Conservation (phyloP, 2,113 vertebrate genomes). For the Antechinus flavipes region DNA sequence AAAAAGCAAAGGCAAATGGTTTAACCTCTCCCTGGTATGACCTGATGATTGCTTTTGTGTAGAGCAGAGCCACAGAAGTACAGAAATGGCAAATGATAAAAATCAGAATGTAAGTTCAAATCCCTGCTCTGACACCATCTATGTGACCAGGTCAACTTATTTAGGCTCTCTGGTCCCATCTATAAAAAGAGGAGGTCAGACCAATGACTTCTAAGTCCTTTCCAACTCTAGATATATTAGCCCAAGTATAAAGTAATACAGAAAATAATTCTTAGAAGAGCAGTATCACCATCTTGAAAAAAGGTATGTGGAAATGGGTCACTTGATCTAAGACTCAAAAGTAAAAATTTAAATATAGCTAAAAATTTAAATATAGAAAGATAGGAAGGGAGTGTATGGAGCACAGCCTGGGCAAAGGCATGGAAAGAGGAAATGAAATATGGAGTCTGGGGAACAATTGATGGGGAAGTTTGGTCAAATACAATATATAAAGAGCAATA, state of each 20-base stretch:
- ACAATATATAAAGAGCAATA: background rate
- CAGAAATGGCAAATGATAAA: background rate
- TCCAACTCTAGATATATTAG: background rate
- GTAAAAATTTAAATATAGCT: background rate
- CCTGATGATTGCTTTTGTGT: background rate
- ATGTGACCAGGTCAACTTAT: background rate
- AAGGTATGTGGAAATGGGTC: background rate
- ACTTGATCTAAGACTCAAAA: background rate
- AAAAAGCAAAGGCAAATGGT: background rate
- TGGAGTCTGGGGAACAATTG: background rate
- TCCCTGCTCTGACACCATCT: background rate
- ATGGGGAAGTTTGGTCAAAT: background rate
- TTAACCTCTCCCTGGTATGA: background rate
- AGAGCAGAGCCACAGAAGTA: background rate
- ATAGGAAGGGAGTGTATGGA: background rate
- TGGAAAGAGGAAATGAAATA: background rate
- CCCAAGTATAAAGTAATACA: background rate
- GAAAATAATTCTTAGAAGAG: background rate
- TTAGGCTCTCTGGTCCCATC: background rate
- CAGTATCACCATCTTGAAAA: background rate
- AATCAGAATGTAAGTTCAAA: background rate
- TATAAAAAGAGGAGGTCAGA: background rate
- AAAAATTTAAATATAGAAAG: background rate
- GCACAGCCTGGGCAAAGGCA: background rate
- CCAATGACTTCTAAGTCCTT: background rate